These are phyloP conservation scores for Mirounga angustirostris DNA, from an alignment of 2,113 vertebrate species.

Conservation along the genomic window DNA sequence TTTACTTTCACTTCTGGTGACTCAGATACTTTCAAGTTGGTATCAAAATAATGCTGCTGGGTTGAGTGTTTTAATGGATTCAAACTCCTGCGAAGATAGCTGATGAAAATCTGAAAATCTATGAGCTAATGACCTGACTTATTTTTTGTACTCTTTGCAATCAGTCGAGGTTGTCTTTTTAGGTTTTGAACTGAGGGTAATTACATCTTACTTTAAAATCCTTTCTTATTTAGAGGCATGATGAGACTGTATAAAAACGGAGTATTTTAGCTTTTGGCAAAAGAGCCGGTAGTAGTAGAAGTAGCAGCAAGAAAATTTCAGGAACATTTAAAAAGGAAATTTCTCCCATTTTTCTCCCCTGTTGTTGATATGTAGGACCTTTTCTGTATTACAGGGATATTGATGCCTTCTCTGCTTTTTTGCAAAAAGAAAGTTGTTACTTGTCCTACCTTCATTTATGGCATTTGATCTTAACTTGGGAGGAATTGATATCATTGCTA, in stretches of 20 bases:
- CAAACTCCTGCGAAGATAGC: slow-evolving; percentile 59
- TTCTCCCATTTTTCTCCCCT: background rate
- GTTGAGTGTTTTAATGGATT: slow-evolving; percentile 70
- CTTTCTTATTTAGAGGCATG: slow-evolving; percentile 72
- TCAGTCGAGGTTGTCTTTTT: slow-evolving; percentile 76
- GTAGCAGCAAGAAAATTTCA: background rate
- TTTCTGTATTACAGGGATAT: background rate
- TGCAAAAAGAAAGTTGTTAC: background rate
- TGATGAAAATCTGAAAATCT: slow-evolving; percentile 76
- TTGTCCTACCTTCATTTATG: background rate
- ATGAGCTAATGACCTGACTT: slow-evolving; percentile 60
- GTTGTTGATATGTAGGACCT: background rate
- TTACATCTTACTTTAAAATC: slow-evolving; percentile 84
- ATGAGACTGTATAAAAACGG: slow-evolving; percentile 58
- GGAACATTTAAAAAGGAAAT: background rate
- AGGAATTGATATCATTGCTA: background rate
- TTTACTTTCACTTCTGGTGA: background rate
- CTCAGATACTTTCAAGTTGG: slow-evolving; percentile 14
- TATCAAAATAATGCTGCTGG: slow-evolving; percentile 8
- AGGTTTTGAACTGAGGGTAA: slow-evolving; percentile 79
- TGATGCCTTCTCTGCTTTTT: background rate
- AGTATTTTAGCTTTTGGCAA: slow-evolving; percentile 19
- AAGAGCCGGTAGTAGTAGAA: background rate
- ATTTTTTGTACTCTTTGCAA: slow-evolving; percentile 73
- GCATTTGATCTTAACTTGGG: background rate